Base-by-base conservation (phyloP, 2,888 invertebrate species). In the Embidobia sp. region DNA sequence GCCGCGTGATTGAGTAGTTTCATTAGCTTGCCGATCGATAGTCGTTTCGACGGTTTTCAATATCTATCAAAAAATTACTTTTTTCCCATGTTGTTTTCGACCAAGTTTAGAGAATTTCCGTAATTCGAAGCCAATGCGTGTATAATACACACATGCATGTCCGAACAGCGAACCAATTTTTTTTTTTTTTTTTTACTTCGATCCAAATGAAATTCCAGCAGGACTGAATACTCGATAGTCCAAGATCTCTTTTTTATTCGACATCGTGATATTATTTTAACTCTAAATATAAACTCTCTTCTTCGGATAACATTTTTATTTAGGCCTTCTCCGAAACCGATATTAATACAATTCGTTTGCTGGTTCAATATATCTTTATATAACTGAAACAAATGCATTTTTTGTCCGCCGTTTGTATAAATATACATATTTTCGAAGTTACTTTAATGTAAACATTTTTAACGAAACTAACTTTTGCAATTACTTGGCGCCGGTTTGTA, bases 181-280 rank as follows among this genome's bases (percentile, higher is more conserved):
- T 29, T n/a, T 29, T 40, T 40, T 57, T 67, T 57, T 67, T 35
- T 67, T 48, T 48, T 27, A 27, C 48, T 37, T 40, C 46, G 55
- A 46, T 37, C 18, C 26, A 57, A 67, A 57, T 67, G 67, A 57
- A 67, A 57, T 67, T 57, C 67, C 67, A 40, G 16, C 57, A n/a
- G 11, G 19, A 22, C 6, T 4, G 57, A 13, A 10, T 19, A 67
- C 40, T 49, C 16, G 27, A 19, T 18, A 22, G 8, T 29, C 48
- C 22, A 26, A 55, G 46, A 48, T n/a, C n/a, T n/a, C 8, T 66
- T 46, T 55, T 66, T 55, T 13, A 19, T 7, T 42, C 33, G 15
- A 8, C 10, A 16, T 8, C 7, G 15, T 2, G 11, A 7, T n/a
- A n/a, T 31, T 31, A n/a, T n/a, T 8, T 31, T n/a, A 11, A 1